phyloP scores from a whole-genome alignment of 2,113 vertebrate genomes.

The Tachuris rubrigastra region DNA sequence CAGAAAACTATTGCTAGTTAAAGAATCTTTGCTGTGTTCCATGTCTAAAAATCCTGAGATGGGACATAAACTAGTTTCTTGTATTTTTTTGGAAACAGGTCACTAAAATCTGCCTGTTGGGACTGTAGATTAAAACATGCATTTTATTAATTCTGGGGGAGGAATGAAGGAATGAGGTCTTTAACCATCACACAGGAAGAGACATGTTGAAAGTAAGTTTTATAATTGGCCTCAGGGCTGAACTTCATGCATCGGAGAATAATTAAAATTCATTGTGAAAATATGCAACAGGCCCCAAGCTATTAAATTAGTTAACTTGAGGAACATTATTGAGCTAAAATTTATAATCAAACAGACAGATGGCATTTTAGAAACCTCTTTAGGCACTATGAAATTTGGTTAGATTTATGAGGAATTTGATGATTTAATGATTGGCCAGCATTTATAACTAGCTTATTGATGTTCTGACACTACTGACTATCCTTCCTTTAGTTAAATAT shows the following conservation, averaged over 20 bases:
- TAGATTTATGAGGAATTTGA: neutral
- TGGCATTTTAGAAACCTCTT: neutral
- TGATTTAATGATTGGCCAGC: neutral
- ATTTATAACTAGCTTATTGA: neutral
- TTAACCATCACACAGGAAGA: neutral
- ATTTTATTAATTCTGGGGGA: neutral
- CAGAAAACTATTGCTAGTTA: neutral
- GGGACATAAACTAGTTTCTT: neutral
- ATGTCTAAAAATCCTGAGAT: neutral
- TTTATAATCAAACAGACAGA: neutral
- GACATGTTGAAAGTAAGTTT: neutral
- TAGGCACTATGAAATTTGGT: neutral
- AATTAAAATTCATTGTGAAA: slow-evolving; percentile 23
- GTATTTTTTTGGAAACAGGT: neutral
- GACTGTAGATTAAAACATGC: neutral
- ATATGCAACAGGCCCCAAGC: neutral
- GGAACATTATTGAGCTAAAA: neutral
- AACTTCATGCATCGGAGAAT: neutral
- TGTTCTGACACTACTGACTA: neutral
- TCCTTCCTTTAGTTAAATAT: neutral
- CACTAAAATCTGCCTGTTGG: neutral
- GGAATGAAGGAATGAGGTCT: neutral
- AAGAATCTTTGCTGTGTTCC: neutral
- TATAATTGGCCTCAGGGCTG: neutral
- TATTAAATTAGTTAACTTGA: slow-evolving; percentile 20